Base-by-base conservation (phyloP, 2,113 vertebrate species). In the Halcyon senegalensis region DNA sequence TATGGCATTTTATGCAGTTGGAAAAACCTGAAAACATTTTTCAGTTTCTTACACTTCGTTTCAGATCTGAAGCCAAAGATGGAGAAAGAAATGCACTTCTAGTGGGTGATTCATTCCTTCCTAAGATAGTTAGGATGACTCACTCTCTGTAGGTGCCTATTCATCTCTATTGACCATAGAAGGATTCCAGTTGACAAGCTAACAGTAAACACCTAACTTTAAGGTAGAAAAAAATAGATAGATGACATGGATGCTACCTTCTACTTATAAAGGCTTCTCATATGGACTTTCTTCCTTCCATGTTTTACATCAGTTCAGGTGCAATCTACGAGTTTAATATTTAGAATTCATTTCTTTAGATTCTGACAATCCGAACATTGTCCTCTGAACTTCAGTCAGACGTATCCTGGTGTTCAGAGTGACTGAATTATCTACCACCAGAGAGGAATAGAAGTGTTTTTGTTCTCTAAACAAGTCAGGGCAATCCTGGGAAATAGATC, bases 101-200 rank as follows among this genome's bases (percentile, higher is more conserved):
- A 16, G 20, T 43, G 69, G 62, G 12, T 97, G 95, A 96, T 73
- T 97, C 96, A 96, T 78, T 66, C 53, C 58, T 84, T 33, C 62
- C 39, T 44, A 60, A 91, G 58, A 95, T 30, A 94, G 80, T 92
- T 46, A 63, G 31, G 13, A 51, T 96, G 87, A 96, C 18, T 96
- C 94, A 96, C 4, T 18, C 62, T 84, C 66, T 75, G 81, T 84
- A 87, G 94, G 66, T 95, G 77, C 80, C 53, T 87, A 69, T 94
- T 96, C 84, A 91, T 95, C 89, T 93, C 48, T 64, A 35, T 91
- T 95, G 95, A 94, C 91, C 87, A 44, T 41, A 89, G 73, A 72
- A 81, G 77, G 77, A 44, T 91, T 94, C 76, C 89, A 73, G 64
- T 20, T 89, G 87, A 94, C 72, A 92, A 82, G 58, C 35, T 41